Evolutionary conservation across 2,797 vertebrate genomes (phyloP), one percentile per base, ranked within the genome.

Genomic region (Pseudomugil gertrudae): DNA sequence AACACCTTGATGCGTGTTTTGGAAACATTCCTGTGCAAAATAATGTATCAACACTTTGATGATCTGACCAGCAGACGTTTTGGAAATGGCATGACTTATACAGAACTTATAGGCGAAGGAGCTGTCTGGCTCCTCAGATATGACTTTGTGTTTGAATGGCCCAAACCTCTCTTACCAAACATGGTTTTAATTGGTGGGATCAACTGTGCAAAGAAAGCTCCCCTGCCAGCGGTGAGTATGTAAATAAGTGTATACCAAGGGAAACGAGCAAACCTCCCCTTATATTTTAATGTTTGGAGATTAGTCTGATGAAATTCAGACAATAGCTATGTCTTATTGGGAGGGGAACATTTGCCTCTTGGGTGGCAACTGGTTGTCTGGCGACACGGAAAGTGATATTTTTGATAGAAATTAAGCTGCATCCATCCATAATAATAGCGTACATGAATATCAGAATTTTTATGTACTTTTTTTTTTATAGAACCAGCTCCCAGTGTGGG

Each of bases 111-210:
- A 13, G 66, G 89, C 35, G 48, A 88, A 0, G 91, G 72, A 1
- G 89, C 89, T 1, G 65, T 95, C 73, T 95, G 94, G 94, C 90
- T 95, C 26, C 52, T 95, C 27, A 90, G 85, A 72, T 93, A 86
- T 0, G 95, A 96, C 76, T 97, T 95, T 66, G 59, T 83, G 5
- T 93, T 96, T 63, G 93, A 95, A 29, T 91, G 72, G 73, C 91
- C 92, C 9, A 93, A 65, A 74, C 96, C 95, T 1, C 1, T 94
- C 33, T 91, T 96, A 95, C 95, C 96, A 35, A 96, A 94, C 36
- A 93, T 94, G 93, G 80, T 95, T 72, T 81, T 90, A 1, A 92
- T 95, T 4, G 95, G 95, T 36, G 95, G 95, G 3, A 91, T 97
- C 68, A 97, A 94, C 67, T 97, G 95, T 90, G 92, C 5, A 56